These are phyloP conservation scores for Brachionus koreanus DNA, from an alignment of 1,140 invertebrate species.

Conservation along the genomic window DNA sequence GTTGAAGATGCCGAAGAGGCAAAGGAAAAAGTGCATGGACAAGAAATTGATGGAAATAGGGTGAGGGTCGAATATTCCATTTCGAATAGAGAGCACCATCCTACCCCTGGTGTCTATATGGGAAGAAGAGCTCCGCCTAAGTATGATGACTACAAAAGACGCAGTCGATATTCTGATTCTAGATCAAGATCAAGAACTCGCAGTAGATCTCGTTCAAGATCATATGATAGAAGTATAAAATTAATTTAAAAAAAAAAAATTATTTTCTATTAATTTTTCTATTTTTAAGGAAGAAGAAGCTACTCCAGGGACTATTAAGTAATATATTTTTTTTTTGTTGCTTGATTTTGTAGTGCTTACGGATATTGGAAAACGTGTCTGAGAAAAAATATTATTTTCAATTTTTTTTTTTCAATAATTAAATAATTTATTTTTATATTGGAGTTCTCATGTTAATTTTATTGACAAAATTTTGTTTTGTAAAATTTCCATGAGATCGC, in stretches of 20 bases:
- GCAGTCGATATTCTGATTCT: background rate
- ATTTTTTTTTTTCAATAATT: too few species aligned
- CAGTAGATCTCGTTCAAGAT: background rate
- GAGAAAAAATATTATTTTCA: too few species aligned
- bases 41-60: slow-evolving; percentile 85
- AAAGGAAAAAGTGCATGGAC: slow-evolving; percentile 84
- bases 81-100: slow-evolving; percentile 91
- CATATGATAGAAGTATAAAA: slow-evolving; percentile 1
- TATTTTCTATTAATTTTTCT: background rate
- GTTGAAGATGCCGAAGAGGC: slow-evolving; percentile 85
- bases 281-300: slow-evolving; percentile 21
- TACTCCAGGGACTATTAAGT: slow-evolving; percentile 28
- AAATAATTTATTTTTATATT: too few species aligned
- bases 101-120: slow-evolving; percentile 95
- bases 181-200: slow-evolving; percentile 1
- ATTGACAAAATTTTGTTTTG: too few species aligned
- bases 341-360: background rate
- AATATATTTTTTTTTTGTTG: background rate
- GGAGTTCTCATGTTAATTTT: too few species aligned
- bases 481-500: too few species aligned
- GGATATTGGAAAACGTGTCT: background rate
- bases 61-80: slow-evolving; percentile 95
- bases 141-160: background rate
- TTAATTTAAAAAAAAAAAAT: background rate
- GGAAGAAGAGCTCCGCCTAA: slow-evolving; percentile 64